phyloP scores from a whole-genome alignment of 1,140 invertebrate species.

The Xylocopa sonorina region DNA sequence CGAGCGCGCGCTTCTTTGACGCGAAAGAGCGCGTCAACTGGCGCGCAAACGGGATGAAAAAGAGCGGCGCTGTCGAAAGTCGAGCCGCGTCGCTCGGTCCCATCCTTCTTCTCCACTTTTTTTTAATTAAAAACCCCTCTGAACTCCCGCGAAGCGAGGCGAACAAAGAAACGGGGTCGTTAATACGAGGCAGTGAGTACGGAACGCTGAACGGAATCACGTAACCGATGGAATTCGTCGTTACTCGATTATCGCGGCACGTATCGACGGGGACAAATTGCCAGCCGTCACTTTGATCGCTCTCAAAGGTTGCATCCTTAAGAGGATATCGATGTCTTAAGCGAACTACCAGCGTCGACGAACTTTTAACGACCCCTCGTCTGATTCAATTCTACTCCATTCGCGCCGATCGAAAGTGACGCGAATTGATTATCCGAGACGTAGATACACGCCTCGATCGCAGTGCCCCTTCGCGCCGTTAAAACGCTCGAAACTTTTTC shows the following conservation, averaged over 20 bases:
- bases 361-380: no score
- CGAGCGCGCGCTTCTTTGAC: background rate
- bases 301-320: background rate
- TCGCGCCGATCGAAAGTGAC: background rate
- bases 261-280: background rate
- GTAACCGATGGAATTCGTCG: background rate
- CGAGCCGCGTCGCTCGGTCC: background rate
- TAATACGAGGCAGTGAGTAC: no score
- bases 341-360: no score
- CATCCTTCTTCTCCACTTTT: background rate
- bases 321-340: background rate
- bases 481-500: no score
- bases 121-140: slow-evolving; percentile 6
- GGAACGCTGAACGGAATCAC: background rate
- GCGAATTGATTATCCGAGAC: background rate
- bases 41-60: background rate
- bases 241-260: background rate
- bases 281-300: background rate
- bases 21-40: background rate
- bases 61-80: background rate
- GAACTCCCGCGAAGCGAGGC: no score
- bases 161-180: slow-evolving; percentile 11
- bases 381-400: background rate
- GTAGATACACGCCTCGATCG: background rate
- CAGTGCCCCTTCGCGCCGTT: no score